These are phyloP conservation scores for Nesometra sesokonis DNA, from an alignment of 35 echinoderm and acorn worm genomes.

Conservation along the genomic window DNA sequence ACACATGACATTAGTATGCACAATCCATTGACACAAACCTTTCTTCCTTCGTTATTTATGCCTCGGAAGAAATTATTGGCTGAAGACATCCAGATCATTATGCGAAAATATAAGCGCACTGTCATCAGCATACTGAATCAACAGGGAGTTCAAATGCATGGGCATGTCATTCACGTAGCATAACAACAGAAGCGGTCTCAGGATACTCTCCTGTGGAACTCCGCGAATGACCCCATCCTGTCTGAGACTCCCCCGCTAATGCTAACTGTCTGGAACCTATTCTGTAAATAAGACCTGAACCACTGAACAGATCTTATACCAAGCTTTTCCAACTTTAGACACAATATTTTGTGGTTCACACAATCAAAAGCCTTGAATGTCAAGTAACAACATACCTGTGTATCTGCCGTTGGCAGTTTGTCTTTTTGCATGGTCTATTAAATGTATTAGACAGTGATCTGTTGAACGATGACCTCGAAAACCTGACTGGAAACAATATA, in stretches of 20 bases:
- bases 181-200: too few relatives aligned
- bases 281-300: neutral
- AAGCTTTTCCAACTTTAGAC: neutral
- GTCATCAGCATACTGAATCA: too few relatives aligned
- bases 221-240: neutral
- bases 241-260: neutral
- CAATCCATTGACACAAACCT: too few relatives aligned
- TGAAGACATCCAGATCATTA: too few relatives aligned
- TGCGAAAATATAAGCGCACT: too few relatives aligned
- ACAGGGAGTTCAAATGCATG: too few relatives aligned
- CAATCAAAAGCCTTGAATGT: slow-evolving; percentile 12
- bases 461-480: neutral
- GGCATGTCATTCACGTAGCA: too few relatives aligned
- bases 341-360: neutral
- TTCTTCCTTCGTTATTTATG: too few relatives aligned
- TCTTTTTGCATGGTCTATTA: neutral
- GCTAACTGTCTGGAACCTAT: neutral
- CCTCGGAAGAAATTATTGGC: too few relatives aligned
- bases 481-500: neutral
- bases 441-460: neutral
- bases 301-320: neutral
- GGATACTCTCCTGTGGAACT: neutral
- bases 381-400: slow-evolving; percentile 1
- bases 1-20: too few relatives aligned
- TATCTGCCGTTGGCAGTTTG: neutral